Evolutionary conservation across 2,113 vertebrate genomes (phyloP), one percentile per base, ranked within the genome.

Genomic region (Heterotis niloticus): DNA sequence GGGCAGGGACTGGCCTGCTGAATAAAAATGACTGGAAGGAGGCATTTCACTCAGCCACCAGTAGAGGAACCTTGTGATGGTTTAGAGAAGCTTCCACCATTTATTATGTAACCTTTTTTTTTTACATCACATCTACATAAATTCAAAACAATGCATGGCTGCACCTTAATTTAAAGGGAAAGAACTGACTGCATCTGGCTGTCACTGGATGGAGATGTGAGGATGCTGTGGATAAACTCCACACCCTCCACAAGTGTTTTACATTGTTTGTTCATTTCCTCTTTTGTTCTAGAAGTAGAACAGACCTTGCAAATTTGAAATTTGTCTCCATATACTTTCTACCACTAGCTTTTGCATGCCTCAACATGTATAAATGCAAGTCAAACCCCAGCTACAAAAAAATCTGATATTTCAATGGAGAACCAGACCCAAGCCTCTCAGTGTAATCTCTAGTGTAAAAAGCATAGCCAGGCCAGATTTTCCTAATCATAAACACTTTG

Each of bases 1-100:
- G 9, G 13, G 59, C 13, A 62, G 59, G 13, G 20, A 62, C 20
- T 17, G 14, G 20, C 14, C 59, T 62, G 54, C 54, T 74, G 34
- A 57, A 74, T 56, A n/a, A 51, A 74, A 74, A 74, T 28, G n/a
- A 17, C 71, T 56, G 54, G 23, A 74, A 74, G 5, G n/a, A 16
- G 20, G 69, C 34, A 51, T 74, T 74, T 57, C 13, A 1, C 24
- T 13, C 16, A 16, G 23, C 54, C 54, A 57, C 71, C 71, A 74
- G 52, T 54, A 74, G n/a, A 74, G 54, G 54, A 23, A 54, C 13
- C 20, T 10, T n/a, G 1, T 74, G 71, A 59, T 7, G 17, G 28
- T 74, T 13, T 0, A 44, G 34, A 44, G 26, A 74, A 74, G 28
- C 26, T 74, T 5, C 26, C 24, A 3, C 14, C 17, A 1, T 74